phyloP scores from a whole-genome alignment of 1,140 invertebrate species.

The Brachionus plicatilis region DNA sequence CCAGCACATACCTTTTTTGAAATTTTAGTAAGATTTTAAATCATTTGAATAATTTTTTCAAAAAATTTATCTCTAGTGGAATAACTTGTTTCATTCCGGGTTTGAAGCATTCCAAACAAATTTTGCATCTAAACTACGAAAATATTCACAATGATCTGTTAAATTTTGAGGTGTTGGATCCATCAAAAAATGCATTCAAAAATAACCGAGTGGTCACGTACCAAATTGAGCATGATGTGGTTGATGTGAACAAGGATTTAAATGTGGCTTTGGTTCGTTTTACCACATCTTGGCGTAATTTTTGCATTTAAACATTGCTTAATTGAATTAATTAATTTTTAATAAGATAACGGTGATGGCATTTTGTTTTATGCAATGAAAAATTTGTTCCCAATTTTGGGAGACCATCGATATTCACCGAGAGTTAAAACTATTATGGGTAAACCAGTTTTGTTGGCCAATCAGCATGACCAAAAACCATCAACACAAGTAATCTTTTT shows the following conservation, averaged over 20 bases:
- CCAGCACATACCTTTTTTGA: background rate
- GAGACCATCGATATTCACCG: constrained; percentile 11
- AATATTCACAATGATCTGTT: constrained; percentile 19
- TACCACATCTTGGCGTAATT: constrained; percentile 1
- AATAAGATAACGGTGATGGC: constrained; percentile 6
- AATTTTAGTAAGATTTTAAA: background rate
- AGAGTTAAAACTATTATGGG: background rate
- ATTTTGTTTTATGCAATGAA: constrained; percentile 22
- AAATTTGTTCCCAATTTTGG: constrained; percentile 19
- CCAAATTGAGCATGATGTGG: constrained; percentile 3
- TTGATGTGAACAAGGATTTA: constrained; percentile 3
- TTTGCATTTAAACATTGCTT: background rate
- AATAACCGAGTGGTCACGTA: background rate
- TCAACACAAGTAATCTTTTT: background rate
- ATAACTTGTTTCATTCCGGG: background rate
- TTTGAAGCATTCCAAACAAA: background rate
- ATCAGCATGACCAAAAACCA: background rate
- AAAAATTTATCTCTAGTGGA: background rate
- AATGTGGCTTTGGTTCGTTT: constrained; percentile 1
- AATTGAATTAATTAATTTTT: background rate
- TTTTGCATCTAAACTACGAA: background rate
- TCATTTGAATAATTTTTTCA: background rate
- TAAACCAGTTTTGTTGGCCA: background rate
- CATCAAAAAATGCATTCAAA: constrained; percentile 9
- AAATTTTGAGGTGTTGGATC: background rate